Base-by-base conservation (phyloP, 2,113 vertebrate genomes). In the Mola mola region DNA sequence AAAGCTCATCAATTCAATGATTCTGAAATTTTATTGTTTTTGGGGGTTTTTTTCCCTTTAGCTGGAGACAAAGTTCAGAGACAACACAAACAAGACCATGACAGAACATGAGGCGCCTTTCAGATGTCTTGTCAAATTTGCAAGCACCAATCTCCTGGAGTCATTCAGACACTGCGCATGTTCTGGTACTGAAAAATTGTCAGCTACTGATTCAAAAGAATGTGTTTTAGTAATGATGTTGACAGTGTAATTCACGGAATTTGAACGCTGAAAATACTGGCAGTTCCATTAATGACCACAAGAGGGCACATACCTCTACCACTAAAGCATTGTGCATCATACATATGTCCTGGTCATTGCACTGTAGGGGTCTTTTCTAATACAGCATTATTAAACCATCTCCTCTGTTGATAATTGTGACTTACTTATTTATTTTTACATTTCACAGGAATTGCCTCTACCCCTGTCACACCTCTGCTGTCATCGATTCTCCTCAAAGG, bases 61-160 rank as follows among this genome's bases (percentile, higher is more conserved):
- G 97, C 91, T 98, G 75, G 94, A 98, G 80, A 99, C 96, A 0
- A 92, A 86, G 83, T 97, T 95, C 89, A 94, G 70, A 91, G 90
- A 92, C 72, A 66, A 86, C 37, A 68, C 73, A 29, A 78, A 83
- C 34, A 38, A 69, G 31, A 85, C 86, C 59, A 82, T 95, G 75
- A 66, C 88, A 10, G 85, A 88, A 36, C 84, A 86, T 33, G 75
- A 88, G 7, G 89, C 95, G 34, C 91, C 94, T 2, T 94, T 98
- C 79, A 91, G 86, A 85, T 96, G 96, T 73, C 66, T 93, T 20
- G 86, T 98, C 29, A 95, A 90, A 75, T 98, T 98, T 91, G 87
- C 93, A 19, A 96, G 96, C 83, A 92, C 90, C 2, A 91, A 95
- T 83, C 91, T 99, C 36, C 82, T 99, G 59, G 95, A 98, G 75